Percentiles rank a stretch among this genome's conserved stretches.
phyloP scores from a whole-genome alignment of 2,797 vertebrate genomes.

The Rostrhamus sociabilis region DNA sequence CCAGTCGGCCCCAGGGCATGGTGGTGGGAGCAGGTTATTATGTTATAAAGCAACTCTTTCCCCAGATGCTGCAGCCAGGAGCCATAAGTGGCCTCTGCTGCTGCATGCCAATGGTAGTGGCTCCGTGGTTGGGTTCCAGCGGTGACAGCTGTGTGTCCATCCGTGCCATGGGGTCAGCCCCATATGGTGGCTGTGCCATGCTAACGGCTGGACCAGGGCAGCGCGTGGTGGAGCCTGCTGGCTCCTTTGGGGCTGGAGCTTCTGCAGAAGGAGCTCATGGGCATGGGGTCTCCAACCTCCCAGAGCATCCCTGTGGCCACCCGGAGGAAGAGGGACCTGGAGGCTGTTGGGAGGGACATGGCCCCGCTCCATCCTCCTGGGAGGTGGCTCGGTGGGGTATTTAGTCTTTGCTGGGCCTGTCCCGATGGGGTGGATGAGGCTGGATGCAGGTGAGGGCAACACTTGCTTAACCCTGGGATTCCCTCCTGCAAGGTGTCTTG shows the following conservation, averaged over 20 bases:
- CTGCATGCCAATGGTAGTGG: not conserved
- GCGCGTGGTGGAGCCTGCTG: accelerated
- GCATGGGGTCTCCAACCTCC: not conserved
- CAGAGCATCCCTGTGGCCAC: not conserved
- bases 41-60: not conserved
- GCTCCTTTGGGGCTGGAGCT: not conserved
- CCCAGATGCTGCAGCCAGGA: not conserved
- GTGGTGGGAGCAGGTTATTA: not conserved
- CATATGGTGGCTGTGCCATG: accelerated
- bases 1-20: accelerated
- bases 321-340: not conserved
- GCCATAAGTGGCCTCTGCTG: accelerated
- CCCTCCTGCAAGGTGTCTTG: not conserved
- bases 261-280: not conserved
- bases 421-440: not conserved
- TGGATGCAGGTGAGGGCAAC: not conserved
- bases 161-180: accelerated
- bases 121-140: not conserved
- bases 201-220: not conserved
- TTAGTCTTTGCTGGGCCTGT: not conserved
- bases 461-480: not conserved
- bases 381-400: not conserved
- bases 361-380: not conserved
- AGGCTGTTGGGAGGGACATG: accelerated
- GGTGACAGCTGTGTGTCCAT: not conserved